A percentile compares a stretch with the other conserved stretches of the same genome.
Conservation (phyloP, 2,113 vertebrate genomes). For the Leptodactylus fuscus region DNA sequence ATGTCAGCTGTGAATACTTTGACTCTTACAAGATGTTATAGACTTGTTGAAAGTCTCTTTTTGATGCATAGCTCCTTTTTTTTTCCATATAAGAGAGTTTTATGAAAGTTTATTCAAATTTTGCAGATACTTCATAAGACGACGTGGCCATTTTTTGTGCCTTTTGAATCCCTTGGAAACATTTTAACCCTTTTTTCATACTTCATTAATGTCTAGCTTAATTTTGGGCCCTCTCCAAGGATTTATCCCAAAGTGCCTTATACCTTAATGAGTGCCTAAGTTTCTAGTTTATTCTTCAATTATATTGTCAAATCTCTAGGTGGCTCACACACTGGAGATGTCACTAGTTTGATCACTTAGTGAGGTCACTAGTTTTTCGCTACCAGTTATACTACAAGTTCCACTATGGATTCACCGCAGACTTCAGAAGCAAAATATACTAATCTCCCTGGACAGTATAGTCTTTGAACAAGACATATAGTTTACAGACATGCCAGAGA, state of each 20-base stretch:
- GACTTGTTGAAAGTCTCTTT: not conserved
- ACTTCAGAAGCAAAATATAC: not conserved
- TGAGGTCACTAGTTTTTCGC: not conserved
- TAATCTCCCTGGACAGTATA: not conserved
- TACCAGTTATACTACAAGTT: not conserved
- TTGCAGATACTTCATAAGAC: not conserved
- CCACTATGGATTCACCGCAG: not conserved
- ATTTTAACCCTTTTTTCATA: too few species aligned
- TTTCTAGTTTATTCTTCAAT: too few species aligned
- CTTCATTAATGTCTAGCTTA: too few species aligned
- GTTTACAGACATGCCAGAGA: not conserved
- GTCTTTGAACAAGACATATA: not conserved
- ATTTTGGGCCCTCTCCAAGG: too few species aligned
- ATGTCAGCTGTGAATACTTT: not conserved
- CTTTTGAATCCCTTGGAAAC: not conserved
- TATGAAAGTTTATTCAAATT: too few species aligned
- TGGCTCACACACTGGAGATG: too few species aligned
- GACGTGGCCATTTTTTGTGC: not conserved
- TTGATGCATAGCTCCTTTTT: too few species aligned
- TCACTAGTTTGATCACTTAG: not conserved
- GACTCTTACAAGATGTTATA: not conserved
- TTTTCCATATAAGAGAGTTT: too few species aligned
- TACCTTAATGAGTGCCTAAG: not conserved
- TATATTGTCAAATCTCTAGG: too few species aligned
- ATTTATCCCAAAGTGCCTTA: not conserved